Evolutionary conservation across 2,113 vertebrate genomes (phyloP), one percentile per base, ranked within the genome.

Genomic region (Nycticebus coucang): DNA sequence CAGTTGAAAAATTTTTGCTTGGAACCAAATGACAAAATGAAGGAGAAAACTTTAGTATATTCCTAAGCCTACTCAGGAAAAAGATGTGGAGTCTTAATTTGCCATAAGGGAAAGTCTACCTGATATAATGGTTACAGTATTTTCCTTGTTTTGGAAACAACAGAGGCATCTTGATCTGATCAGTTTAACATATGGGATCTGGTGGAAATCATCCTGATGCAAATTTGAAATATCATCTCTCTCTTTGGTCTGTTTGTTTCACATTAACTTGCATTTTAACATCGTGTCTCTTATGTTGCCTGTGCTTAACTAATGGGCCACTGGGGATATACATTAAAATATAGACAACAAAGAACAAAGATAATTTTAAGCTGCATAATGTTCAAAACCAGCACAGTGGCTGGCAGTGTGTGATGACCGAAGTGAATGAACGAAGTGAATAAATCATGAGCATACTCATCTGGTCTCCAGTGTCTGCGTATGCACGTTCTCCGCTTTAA

Each of bases 251-350:
- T 87, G 33, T 86, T 95, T 93, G 53, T 87, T 96, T 93, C 69
- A 89, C 37, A 77, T 93, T 93, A 90, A 95, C 87, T 81, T 75
- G 45, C 22, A 68, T 89, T 72, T 97, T 89, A 94, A 71, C 33
- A 82, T 87, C 75, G 5, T 35, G 17, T 89, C 95, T 93, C 71
- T 55, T 71, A 50, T 53, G 18, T n/a, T 95, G 57, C 26, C 28
- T 77, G 2, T 69, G 72, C 60, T 83, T 89, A 82, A 66, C 79
- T 75, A 55, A 45, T 89, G 19, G 30, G 28, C 45, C 50, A 28
- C 30, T 83, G 50, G n/a, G 75, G 57, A 68, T 45, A 66, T 19
- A 75, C n/a, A 45, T 68, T 94, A 82, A 41, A 62, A 53, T 55
- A 50, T 22, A 77, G 26, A 66, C 93, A 80, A 75, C 35, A 89